Conservation (phyloP, 2,797 vertebrate genomes). For the Leptatherina wallacei region DNA sequence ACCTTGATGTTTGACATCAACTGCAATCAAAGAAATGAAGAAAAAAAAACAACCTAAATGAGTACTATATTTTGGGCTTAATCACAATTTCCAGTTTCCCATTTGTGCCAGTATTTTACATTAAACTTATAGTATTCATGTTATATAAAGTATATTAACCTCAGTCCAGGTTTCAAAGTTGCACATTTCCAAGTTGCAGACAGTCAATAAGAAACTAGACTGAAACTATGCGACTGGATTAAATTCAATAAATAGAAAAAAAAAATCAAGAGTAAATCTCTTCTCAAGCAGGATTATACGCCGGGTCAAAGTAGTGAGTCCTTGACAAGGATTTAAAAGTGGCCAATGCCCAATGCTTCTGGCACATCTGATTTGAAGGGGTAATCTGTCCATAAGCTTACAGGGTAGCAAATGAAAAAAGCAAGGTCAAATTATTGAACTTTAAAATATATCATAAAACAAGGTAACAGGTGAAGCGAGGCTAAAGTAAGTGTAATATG, state of each 20-base stretch:
- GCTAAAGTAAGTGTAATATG: not conserved
- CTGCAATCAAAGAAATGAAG: not conserved
- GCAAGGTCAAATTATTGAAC: not conserved
- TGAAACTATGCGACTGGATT: not conserved
- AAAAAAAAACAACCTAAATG: not conserved
- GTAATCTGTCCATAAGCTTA: slow-evolving; percentile 3
- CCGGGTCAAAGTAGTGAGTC: not conserved
- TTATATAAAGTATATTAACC: not conserved
- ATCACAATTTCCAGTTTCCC: not conserved
- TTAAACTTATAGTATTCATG: not conserved
- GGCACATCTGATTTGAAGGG: not conserved
- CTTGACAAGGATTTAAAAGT: slow-evolving; percentile 7
- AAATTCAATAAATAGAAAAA: not conserved
- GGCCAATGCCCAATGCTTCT: not conserved
- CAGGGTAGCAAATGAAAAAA: not conserved
- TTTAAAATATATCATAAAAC: not conserved
- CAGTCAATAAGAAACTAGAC: not conserved
- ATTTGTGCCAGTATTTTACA: not conserved
- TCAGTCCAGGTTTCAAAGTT: too few relatives aligned
- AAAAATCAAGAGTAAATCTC: not conserved
- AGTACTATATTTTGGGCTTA: not conserved
- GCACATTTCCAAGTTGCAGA: not conserved
- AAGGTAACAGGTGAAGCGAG: not conserved
- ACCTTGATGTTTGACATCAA: not conserved
- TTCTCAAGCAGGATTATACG: not conserved